Conservation (phyloP, 2,888 invertebrate species). For the Tetragnatha montana region DNA sequence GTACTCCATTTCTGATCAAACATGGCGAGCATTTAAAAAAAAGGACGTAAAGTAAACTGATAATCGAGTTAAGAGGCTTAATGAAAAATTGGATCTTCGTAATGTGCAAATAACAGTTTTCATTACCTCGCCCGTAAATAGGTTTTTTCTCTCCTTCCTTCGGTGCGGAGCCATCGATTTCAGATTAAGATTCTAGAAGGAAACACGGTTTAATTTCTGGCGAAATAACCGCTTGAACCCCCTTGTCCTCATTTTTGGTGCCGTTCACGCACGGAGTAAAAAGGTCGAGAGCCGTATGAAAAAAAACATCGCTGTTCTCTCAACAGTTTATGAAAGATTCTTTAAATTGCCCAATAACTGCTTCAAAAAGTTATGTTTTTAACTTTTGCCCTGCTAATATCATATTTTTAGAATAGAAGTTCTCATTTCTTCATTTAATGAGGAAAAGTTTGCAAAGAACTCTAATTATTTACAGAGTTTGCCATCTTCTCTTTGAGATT, state of each 20-base stretch:
- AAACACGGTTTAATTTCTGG: not conserved
- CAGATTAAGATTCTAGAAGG: slow-evolving; percentile 43
- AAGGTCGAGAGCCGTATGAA: too few species aligned
- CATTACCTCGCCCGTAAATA: slow-evolving; percentile 47
- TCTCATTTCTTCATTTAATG: too few species aligned
- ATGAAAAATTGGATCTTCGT: slow-evolving; percentile 57
- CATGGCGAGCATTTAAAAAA: slow-evolving; percentile 26
- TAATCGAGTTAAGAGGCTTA: slow-evolving; percentile 50
- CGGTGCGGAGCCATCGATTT: slow-evolving; percentile 26
- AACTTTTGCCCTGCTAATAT: too few species aligned
- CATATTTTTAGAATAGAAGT: too few species aligned
- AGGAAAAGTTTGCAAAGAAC: too few species aligned
- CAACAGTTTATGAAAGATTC: too few species aligned
- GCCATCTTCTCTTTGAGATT: too few species aligned
- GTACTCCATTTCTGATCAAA: slow-evolving; percentile 16
- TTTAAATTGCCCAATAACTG: too few species aligned
- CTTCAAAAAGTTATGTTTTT: too few species aligned
- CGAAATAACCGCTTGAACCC: not conserved
- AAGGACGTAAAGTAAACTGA: slow-evolving; percentile 38
- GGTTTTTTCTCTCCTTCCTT: slow-evolving; percentile 18
- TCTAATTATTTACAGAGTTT: too few species aligned
- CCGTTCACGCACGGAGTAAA: not conserved
- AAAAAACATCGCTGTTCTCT: too few species aligned
- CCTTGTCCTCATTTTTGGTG: not conserved
- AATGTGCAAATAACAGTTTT: slow-evolving; percentile 59